Conservation (phyloP, 2,113 vertebrate species). For the Galemys pyrenaicus region DNA sequence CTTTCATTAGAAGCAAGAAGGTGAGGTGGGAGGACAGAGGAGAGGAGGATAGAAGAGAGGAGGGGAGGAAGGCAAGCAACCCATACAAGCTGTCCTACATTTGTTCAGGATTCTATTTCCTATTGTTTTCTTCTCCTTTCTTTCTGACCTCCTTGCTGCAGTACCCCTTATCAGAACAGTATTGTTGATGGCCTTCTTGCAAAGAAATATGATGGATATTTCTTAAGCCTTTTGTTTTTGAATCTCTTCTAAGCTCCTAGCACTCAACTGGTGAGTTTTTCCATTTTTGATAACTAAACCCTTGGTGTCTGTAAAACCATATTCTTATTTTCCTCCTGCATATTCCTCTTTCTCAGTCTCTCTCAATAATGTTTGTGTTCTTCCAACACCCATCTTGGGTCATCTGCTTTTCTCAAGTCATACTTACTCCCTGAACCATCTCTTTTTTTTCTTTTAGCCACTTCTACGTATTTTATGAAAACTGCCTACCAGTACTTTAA, state of each 20-base stretch:
- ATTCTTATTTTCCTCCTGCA: background rate
- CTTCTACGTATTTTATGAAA: background rate
- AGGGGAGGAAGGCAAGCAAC: background rate
- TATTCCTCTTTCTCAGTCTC: background rate
- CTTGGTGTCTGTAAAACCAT: background rate
- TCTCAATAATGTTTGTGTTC: background rate
- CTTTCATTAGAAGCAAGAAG: background rate
- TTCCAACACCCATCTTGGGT: background rate
- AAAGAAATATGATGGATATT: background rate
- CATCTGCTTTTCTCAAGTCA: background rate
- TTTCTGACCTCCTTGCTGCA: background rate
- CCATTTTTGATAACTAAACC: background rate
- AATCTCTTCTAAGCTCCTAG: background rate
- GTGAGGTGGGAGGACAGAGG: too few species aligned
- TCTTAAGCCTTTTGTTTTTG: background rate
- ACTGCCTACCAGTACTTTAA: background rate
- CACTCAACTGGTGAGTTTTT: background rate
- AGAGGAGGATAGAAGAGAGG: accelerated
- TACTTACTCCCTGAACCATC: background rate
- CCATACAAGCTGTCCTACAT: background rate
- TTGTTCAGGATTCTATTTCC: background rate
- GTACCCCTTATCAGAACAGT: background rate
- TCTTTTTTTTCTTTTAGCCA: background rate
- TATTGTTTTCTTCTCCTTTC: background rate
- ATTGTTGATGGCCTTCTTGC: background rate